These are phyloP conservation scores for Catostomus latipinnis DNA, from an alignment of 2,797 vertebrate genomes.

Conservation along the genomic window DNA sequence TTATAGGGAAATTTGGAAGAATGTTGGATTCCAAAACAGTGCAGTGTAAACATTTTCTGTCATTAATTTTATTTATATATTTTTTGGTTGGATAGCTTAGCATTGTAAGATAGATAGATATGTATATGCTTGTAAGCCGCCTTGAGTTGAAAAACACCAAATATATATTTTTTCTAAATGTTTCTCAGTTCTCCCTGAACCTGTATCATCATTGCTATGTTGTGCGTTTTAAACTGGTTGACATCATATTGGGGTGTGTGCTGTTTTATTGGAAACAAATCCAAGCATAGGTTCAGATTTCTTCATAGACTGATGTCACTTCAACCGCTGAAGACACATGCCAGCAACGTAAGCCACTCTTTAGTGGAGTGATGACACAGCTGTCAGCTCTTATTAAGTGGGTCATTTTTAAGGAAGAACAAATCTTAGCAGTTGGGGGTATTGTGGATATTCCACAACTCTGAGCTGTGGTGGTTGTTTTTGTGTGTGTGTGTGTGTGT, in stretches of 20 bases:
- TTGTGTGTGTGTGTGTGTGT: not conserved
- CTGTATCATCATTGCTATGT: not conserved
- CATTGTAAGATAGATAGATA: too few species aligned
- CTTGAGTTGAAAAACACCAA: too few species aligned
- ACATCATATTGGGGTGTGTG: not conserved
- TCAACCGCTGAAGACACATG: slow-evolving; percentile 20
- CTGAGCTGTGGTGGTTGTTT: not conserved
- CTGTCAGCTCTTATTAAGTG: slow-evolving; percentile 43
- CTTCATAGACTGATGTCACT: slow-evolving; percentile 2
- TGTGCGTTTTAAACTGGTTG: not conserved
- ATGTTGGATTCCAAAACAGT: too few species aligned
- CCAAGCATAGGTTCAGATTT: slow-evolving; percentile 19
- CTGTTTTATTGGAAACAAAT: not conserved
- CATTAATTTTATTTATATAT: too few species aligned
- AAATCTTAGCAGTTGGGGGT: not conserved
- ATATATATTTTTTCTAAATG: too few species aligned
- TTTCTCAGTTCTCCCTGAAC: not conserved
- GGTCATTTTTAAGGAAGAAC: slow-evolving; percentile 35
- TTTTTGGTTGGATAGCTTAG: too few species aligned
- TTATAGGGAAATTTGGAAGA: too few species aligned
- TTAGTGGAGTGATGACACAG: slow-evolving; percentile 20
- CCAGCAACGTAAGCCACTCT: slow-evolving; percentile 11
- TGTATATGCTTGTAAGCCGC: too few species aligned
- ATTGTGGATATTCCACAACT: not conserved
- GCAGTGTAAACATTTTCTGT: too few species aligned